Evolutionary conservation across 2,113 vertebrate genomes (phyloP).

Genomic region (Miniopterus natalensis): DNA sequence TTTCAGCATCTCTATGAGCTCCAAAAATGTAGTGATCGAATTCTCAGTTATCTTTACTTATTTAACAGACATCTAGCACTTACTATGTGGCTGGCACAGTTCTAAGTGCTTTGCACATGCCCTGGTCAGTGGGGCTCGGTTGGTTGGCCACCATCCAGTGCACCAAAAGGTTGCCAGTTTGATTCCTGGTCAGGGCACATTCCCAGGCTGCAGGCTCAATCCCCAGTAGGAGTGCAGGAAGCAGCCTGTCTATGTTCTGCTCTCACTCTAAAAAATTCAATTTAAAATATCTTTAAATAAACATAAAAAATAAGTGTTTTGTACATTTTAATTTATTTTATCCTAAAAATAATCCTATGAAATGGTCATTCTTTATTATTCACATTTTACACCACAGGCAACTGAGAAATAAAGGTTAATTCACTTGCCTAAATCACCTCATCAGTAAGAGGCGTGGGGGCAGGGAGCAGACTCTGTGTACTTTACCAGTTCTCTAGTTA

Average conservation of each 20-base stretch:
- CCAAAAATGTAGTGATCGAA: neutral
- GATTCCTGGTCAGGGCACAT: too few relatives aligned
- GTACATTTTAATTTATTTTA: neutral
- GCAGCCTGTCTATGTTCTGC: too few relatives aligned
- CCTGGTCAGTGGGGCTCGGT: too few relatives aligned
- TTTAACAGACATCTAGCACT: neutral
- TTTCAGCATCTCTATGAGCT: neutral
- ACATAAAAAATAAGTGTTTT: neutral
- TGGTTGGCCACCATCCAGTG: too few relatives aligned
- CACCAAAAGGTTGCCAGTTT: too few relatives aligned
- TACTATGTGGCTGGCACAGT: neutral
- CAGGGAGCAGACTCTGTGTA: rapidly evolving
- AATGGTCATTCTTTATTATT: neutral
- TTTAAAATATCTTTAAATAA: too few relatives aligned
- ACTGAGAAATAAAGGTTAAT: neutral
- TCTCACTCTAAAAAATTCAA: too few relatives aligned
- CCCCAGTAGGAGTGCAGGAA: too few relatives aligned
- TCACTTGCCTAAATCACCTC: neutral
- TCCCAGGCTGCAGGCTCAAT: too few relatives aligned
- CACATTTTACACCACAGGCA: neutral
- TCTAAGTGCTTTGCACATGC: neutral
- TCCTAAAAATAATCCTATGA: neutral
- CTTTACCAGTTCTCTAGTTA: neutral
- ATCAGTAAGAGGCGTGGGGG: neutral
- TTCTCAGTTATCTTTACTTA: slow-evolving; percentile 29